These are phyloP conservation scores for Oxyruncus cristatus DNA, from an alignment of 2,113 vertebrate genomes.

Conservation along the genomic window DNA sequence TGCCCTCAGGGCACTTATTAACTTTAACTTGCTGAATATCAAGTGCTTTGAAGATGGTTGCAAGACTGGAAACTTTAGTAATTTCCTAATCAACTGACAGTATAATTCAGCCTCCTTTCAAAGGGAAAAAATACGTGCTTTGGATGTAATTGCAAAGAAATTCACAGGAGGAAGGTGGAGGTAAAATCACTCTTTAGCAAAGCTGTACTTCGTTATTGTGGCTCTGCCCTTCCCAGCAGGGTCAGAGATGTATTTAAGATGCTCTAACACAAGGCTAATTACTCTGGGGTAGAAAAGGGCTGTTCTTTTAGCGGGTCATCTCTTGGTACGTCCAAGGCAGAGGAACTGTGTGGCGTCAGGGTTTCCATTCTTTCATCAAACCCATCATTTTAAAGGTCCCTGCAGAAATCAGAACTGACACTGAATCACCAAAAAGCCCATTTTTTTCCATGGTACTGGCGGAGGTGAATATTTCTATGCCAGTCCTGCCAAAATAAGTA, in stretches of 20 bases:
- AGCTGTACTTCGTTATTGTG: neutral
- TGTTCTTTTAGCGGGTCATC: neutral
- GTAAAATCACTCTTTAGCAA: neutral
- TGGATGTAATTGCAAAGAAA: slow-evolving; percentile 7
- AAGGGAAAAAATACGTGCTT: neutral
- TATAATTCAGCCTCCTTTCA: neutral
- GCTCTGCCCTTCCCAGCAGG: neutral
- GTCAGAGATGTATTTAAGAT: neutral
- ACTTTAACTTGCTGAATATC: neutral
- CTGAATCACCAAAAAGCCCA: neutral
- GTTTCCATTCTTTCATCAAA: neutral
- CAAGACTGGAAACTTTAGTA: neutral
- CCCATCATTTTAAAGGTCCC: neutral
- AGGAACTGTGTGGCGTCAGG: neutral
- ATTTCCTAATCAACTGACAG: neutral
- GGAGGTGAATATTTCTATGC: neutral
- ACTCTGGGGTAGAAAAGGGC: neutral
- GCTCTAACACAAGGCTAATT: neutral
- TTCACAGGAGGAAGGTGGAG: neutral
- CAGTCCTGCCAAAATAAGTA: neutral
- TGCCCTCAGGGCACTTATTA: neutral
- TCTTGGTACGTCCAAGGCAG: neutral
- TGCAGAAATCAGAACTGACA: neutral
- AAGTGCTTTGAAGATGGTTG: neutral
- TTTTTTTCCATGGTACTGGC: neutral